Percentiles rank a stretch among this genome's conserved stretches.
phyloP scores from a whole-genome alignment of 2,888 invertebrate genomes.

The Calameuta filiformis region DNA sequence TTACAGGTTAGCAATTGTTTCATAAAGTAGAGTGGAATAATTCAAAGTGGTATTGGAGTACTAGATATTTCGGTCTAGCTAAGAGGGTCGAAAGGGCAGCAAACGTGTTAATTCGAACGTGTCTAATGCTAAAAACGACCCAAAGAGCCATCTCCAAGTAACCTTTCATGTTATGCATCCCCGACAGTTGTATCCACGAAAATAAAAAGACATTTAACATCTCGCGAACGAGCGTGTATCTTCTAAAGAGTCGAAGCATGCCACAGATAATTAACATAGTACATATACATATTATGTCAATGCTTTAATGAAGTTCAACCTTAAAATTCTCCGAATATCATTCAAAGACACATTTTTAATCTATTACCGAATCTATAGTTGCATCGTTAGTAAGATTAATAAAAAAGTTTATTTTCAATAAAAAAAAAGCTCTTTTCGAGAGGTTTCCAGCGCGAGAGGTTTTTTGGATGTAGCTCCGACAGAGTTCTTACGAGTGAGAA shows the following conservation, averaged over 20 bases:
- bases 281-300: neutral
- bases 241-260: neutral
- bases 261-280: neutral
- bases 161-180: neutral
- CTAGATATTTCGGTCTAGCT: constrained; percentile 51
- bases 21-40: constrained; percentile 41
- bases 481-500: constrained; percentile 7
- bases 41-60: constrained; percentile 41
- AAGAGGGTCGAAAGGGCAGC: constrained; percentile 52
- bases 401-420: neutral
- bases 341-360: neutral
- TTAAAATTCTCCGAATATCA: neutral
- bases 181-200: neutral
- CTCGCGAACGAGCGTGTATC: neutral
- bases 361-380: neutral
- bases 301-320: neutral
- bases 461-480: neutral
- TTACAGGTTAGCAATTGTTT: constrained; percentile 47
- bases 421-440: neutral
- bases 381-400: neutral
- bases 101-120: constrained; percentile 56
- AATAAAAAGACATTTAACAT: neutral
- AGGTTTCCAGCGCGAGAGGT: neutral
- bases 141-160: constrained; percentile 9
- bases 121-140: constrained; percentile 51